Base-by-base conservation (phyloP, 2,888 invertebrate species). In the Augiades crinisus region DNA sequence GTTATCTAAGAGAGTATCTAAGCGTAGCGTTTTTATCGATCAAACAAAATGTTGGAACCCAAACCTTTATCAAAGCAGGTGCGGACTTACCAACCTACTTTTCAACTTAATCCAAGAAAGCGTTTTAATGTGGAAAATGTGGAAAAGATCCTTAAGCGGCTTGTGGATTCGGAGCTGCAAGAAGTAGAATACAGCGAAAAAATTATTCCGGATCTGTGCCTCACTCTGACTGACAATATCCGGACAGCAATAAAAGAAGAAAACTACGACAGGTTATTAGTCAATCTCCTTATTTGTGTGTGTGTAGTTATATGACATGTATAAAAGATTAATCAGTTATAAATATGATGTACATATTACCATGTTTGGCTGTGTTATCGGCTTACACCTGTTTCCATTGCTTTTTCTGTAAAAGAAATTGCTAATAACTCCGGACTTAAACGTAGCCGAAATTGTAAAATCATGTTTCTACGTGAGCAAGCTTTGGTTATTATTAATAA, bases 101-200 rank as follows among this genome's bases (percentile, higher is more conserved):
- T 93, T 68, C 92, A 92, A 62, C 69, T 94, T 31, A 91, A 93
- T 53, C 83, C 94, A 0, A 90, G 91, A 52, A 92, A 91, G 60
- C 91, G 90, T 1, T 94, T 94, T 68, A 91, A 91, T 62, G 73
- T 79, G 6, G 93, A 94, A 64, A 83, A 82, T 45, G 92, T 94
- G 2, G 81, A 92, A 62, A 91, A 87, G 65, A 90, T 93, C 46
- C 75, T 95, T 6, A 83, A 91, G 63, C 82, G 86, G 19, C 85
- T 93, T 2, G 81, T 94, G 62, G 85, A 89, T 16, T 85, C 91
- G 16, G 92, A 92, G 56, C 72, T 94, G 36, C 91, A 91, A 51
- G 91, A 92, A 57, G 78, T 93, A 14, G 92, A 92, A 54, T 90
- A 91, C 31, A 93, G 92, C 61, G 93, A 94, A 61, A 86, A 92